Conservation (phyloP, 2,888 invertebrate genomes). For the Drosophila melanosoma region DNA sequence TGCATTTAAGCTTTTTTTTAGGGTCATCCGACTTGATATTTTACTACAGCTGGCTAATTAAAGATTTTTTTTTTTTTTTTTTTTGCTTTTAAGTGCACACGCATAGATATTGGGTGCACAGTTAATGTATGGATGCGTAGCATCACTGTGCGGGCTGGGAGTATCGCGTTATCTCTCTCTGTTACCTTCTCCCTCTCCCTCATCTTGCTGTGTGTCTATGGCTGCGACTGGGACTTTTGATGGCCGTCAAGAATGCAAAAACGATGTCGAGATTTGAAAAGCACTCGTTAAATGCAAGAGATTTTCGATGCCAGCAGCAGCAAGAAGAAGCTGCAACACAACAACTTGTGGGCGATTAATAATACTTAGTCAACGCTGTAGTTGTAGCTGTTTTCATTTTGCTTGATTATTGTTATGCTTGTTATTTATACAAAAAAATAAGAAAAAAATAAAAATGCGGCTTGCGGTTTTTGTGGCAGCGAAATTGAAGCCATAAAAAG, state of each 20-base stretch:
- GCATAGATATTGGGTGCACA: conserved; percentile 21
- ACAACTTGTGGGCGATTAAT: conserved; percentile 32
- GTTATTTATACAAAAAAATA: conserved; percentile 46
- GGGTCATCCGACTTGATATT: conserved; percentile 15
- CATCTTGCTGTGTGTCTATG: conserved; percentile 22
- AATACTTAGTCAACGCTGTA: conserved; percentile 17
- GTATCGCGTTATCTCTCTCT: neutral
- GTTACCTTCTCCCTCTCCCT: neutral
- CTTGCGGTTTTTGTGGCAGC: conserved; percentile 51
- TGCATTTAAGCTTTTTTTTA: neutral
- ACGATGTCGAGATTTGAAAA: conserved; percentile 22
- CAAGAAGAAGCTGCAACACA: conserved; percentile 3
- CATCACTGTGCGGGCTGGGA: conserved; percentile 24
- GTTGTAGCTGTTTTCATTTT: conserved; percentile 8
- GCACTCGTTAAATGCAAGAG: conserved; percentile 41
- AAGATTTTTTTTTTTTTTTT: neutral
- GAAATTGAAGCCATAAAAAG: conserved; percentile 58
- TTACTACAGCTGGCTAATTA: conserved; percentile 15
- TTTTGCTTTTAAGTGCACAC: conserved; percentile 12
- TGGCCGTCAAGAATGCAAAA: conserved; percentile 51
- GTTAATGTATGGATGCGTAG: conserved; percentile 7
- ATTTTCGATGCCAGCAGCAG: conserved; percentile 19
- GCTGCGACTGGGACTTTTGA: conserved; percentile 29
- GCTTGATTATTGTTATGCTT: conserved; percentile 38
- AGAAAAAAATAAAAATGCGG: neutral